Base-by-base conservation (phyloP, 2,113 vertebrate species). In the Psilopsiagon aymara region DNA sequence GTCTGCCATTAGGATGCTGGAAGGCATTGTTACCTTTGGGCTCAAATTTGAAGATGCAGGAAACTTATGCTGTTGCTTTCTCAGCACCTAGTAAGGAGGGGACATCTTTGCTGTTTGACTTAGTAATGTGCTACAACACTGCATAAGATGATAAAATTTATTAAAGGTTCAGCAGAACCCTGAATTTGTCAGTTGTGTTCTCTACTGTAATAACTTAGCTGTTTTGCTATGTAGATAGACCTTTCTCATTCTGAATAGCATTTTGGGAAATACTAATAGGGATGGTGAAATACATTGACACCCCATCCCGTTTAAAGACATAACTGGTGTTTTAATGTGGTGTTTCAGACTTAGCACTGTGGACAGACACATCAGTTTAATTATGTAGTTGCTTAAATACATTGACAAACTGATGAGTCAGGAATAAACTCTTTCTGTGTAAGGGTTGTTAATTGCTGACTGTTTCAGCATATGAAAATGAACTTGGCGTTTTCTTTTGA, bases 401-500 rank as follows among this genome's bases (percentile, higher is more conserved):
- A 89, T 37, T 86, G 73, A 75, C 25, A 67, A 60, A 41, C 18
- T 49, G 52, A 25, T n/a, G 80, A 73, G 17, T 71, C 23, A 41
- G 80, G 57, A 83, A 52, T 74, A 75, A 95, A n/a, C 21, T 6
- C 66, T 51, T 75, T 92, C 52, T 90, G 27, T 92, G 94, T 96
- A 53, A 71, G 39, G 11, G 44, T 75, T 83, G 93, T 92, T 91
- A 89, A 88, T 92, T 94, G 80, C 88, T 80, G 74, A 27, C 63
- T 80, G 6, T 76, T 95, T 90, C 73, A 81, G 39, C 63, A 60
- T 94, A 95, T 57, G 88, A 96, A 93, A 95, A 95, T 94, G 88
- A 90, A 95, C 95, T 95, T 97, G 88, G 17, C 37, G 69, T 71
- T 94, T 91, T 83, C 95, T 95, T 98, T 97, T 97, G 96, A 97